phyloP scores from a whole-genome alignment of 1,140 invertebrate genomes.

The Drosophila baimaii region DNA sequence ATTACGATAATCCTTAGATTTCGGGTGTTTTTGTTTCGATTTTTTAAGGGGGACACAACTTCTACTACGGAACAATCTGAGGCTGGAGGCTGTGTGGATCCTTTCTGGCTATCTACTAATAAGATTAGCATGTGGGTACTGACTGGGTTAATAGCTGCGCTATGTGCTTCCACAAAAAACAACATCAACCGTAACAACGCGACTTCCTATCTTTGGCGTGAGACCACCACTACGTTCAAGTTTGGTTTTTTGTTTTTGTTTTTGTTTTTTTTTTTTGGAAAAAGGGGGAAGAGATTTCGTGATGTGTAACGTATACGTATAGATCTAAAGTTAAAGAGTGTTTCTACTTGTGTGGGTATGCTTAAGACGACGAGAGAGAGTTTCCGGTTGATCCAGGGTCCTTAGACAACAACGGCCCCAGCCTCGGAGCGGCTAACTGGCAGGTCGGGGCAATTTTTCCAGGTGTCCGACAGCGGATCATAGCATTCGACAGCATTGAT shows the following conservation, averaged over 20 bases:
- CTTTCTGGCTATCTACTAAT: slow-evolving; percentile 62
- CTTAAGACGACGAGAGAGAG: slow-evolving; percentile 54
- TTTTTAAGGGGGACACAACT: slow-evolving; percentile 49
- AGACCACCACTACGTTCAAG: slow-evolving; percentile 61
- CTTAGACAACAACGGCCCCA: slow-evolving; percentile 88
- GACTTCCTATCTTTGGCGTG: slow-evolving; percentile 56
- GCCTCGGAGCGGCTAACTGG: slow-evolving; percentile 93
- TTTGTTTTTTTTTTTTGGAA: slow-evolving; percentile 37
- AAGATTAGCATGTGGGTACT: slow-evolving; percentile 53
- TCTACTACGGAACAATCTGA: slow-evolving; percentile 62
- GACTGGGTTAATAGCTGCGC: slow-evolving; percentile 71
- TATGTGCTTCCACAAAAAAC: slow-evolving; percentile 50
- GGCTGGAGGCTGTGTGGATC: slow-evolving; percentile 47
- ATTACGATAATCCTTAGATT: slow-evolving; percentile 69
- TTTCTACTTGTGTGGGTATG: slow-evolving; percentile 33
- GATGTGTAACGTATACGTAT: slow-evolving; percentile 71
- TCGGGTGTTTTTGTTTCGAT: slow-evolving; percentile 37
- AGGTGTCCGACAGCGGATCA: slow-evolving; percentile 90
- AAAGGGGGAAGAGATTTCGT: slow-evolving; percentile 43
- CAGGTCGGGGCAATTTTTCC: slow-evolving; percentile 90
- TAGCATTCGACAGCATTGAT: slow-evolving; percentile 92
- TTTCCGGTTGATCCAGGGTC: slow-evolving; percentile 20
- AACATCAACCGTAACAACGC: slow-evolving; percentile 60
- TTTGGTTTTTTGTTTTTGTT: background rate
- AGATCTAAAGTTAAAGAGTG: slow-evolving; percentile 49